Percentiles rank a stretch among this genome's conserved stretches.
These are phyloP conservation scores for Pollicipes pollicipes DNA, from an alignment of 1,140 invertebrate genomes.

Conservation along the genomic window DNA sequence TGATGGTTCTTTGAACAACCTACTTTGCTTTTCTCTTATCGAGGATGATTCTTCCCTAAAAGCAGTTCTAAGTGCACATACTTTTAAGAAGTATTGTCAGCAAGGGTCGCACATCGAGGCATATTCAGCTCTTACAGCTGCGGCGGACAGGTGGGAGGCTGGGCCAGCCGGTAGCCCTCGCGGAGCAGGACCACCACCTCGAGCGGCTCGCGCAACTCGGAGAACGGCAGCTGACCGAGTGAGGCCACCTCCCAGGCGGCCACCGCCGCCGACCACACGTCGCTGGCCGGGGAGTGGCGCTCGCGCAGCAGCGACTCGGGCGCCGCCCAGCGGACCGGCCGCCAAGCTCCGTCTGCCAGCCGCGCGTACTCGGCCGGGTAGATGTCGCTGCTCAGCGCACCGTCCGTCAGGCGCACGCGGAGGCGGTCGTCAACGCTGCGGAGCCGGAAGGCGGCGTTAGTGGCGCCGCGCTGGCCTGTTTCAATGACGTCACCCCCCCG, in stretches of 20 bases:
- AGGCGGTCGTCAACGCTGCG: conserved; percentile 66
- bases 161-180: not conserved
- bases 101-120: too few relatives aligned
- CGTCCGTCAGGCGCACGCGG: conserved; percentile 74
- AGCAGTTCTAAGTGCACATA: too few relatives aligned
- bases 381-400: conserved; percentile 72
- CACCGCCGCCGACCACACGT: conserved; percentile 35
- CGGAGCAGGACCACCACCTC: not conserved
- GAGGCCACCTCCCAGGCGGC: not conserved
- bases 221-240: not conserved
- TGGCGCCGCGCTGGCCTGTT: too few relatives aligned
- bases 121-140: not conserved
- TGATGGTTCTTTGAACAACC: too few relatives aligned
- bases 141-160: not conserved
- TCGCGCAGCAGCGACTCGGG: conserved; percentile 70
- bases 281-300: conserved; percentile 65
- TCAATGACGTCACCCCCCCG: too few relatives aligned
- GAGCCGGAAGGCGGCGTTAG: not conserved
- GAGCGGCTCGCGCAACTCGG: not conserved
- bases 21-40: too few relatives aligned
- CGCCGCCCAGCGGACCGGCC: conserved; percentile 77
- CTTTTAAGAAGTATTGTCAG: too few relatives aligned
- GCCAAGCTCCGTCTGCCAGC: conserved; percentile 82
- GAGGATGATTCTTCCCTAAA: too few relatives aligned
- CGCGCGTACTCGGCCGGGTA: conserved; percentile 91